Evolutionary conservation across 2,888 invertebrate species (phyloP), one percentile per base, ranked within the genome.

Genomic region (Phengaris arion): DNA sequence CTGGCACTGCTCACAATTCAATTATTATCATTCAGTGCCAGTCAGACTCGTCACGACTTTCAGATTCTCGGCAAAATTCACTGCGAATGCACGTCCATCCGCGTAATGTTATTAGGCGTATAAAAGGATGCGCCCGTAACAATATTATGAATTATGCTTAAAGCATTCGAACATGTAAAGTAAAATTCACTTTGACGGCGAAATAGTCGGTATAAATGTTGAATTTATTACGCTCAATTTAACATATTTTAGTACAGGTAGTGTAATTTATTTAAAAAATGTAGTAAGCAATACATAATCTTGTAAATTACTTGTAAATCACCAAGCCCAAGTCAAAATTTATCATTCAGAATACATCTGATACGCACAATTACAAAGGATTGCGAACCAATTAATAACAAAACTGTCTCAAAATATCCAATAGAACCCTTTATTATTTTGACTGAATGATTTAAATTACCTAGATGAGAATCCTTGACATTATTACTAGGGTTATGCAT

Each of bases 1-100:
- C 15, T 51, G 70, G 22, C 12, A 12, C 35, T 52, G 72, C 54
- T 72, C n/a, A 54, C 72, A 72, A 72, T 72, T 72, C 72, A 72
- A 72, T 72, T 72, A 72, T 72, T 51, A 72, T 72, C 72, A 69
- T 48, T 69, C 69, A 72, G 52, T 72, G 72, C 54, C 72, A 52
- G 22, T 72, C 72, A 72, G 72, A 52, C 13, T 48, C 51, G 70
- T 70, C 51, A 70, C 54, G 72, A 51, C 54, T 72, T 72, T 72
- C 54, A 70, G 70, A 70, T 10, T 70, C 70, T 70, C 70, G 70
- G 51, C 22, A 7, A 52, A 68, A 22, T 72, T 52, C 52, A 52
- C 54, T 12, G 54, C 22, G 54, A 72, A 52, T 51, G 48, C 54
- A 52, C 54, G 72, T 72, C 69, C 69, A 69, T 72, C 54, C 22